Conservation (phyloP, 1,140 invertebrate genomes). For the Atta texana region DNA sequence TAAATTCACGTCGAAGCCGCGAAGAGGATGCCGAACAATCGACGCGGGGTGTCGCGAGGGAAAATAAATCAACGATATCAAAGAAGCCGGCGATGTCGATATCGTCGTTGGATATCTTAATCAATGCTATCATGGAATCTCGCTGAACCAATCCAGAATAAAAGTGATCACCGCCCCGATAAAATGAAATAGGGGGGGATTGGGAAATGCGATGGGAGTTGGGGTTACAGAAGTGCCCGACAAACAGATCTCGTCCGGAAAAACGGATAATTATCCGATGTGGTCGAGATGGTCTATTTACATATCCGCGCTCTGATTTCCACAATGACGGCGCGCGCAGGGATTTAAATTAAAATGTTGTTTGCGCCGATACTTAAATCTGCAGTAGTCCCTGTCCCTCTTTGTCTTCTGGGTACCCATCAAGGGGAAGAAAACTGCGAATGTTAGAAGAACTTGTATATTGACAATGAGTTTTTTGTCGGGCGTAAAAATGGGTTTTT, state of each 20-base stretch:
- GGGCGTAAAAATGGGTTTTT: not conserved
- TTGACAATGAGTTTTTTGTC: not conserved
- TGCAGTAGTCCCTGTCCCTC: slow-evolving; percentile 12
- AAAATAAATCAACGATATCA: slow-evolving; percentile 66
- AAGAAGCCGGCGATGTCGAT: slow-evolving; percentile 33
- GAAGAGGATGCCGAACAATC: slow-evolving; percentile 74
- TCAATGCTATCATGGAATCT: slow-evolving; percentile 74
- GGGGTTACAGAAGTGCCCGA: slow-evolving; percentile 71
- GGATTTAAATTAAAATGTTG: slow-evolving; percentile 76
- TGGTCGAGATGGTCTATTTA: slow-evolving; percentile 67
- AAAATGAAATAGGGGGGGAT: slow-evolving; percentile 10
- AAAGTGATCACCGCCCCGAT: slow-evolving; percentile 61
- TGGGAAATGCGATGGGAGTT: slow-evolving; percentile 15
- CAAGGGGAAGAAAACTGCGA: slow-evolving; percentile 34
- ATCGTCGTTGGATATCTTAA: slow-evolving; percentile 74
- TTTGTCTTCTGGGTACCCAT: slow-evolving; percentile 36
- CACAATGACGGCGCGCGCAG: slow-evolving; percentile 58
- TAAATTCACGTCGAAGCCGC: slow-evolving; percentile 69
- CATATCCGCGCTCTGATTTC: slow-evolving; percentile 63
- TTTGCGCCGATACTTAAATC: slow-evolving; percentile 75
- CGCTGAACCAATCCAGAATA: slow-evolving; percentile 57
- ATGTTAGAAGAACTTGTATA: slow-evolving; percentile 13
- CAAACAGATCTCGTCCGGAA: slow-evolving; percentile 74
- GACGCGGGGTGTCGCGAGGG: slow-evolving; percentile 45
- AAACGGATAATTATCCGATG: slow-evolving; percentile 78